Evolutionary conservation across 2,888 invertebrate species (phyloP).

Genomic region (Marasmarcha lunaedactyla): DNA sequence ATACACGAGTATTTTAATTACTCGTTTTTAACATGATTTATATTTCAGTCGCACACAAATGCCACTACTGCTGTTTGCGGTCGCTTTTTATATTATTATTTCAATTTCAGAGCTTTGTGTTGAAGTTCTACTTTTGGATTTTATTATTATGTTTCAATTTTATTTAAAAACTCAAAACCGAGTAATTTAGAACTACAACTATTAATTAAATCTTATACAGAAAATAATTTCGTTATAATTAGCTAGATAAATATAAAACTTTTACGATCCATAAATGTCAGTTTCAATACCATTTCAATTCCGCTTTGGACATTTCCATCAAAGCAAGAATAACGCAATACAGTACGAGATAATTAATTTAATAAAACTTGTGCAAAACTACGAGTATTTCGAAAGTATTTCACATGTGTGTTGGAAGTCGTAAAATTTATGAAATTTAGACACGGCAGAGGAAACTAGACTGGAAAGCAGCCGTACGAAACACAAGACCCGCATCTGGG

Average conservation of each 20-base stretch:
- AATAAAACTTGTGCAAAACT: constrained; percentile 40
- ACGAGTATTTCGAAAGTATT: constrained; percentile 40
- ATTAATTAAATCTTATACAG: too few relatives aligned
- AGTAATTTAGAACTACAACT: too few relatives aligned
- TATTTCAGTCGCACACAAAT: constrained; percentile 36
- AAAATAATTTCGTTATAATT: too few relatives aligned
- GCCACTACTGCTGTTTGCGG: constrained; percentile 28
- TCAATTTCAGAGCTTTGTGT: too few relatives aligned
- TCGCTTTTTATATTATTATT: constrained; percentile 29
- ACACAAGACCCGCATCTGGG: background rate
- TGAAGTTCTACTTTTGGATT: too few relatives aligned
- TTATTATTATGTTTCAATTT: too few relatives aligned
- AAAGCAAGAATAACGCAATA: constrained; percentile 4
- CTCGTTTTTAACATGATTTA: constrained; percentile 66
- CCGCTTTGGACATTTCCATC: too few relatives aligned
- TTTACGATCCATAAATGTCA: too few relatives aligned
- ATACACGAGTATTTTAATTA: constrained; percentile 66
- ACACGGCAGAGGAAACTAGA: constrained; percentile 50
- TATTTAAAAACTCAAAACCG: too few relatives aligned
- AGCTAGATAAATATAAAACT: too few relatives aligned
- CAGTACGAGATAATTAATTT: constrained; percentile 12
- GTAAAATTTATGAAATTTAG: constrained; percentile 43
- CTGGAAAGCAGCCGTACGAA: constrained; percentile 43
- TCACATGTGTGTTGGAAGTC: constrained; percentile 40
- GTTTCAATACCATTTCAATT: too few relatives aligned